Evolutionary conservation across 2,888 invertebrate species (phyloP).

Genomic region (Eudemis profundana): DNA sequence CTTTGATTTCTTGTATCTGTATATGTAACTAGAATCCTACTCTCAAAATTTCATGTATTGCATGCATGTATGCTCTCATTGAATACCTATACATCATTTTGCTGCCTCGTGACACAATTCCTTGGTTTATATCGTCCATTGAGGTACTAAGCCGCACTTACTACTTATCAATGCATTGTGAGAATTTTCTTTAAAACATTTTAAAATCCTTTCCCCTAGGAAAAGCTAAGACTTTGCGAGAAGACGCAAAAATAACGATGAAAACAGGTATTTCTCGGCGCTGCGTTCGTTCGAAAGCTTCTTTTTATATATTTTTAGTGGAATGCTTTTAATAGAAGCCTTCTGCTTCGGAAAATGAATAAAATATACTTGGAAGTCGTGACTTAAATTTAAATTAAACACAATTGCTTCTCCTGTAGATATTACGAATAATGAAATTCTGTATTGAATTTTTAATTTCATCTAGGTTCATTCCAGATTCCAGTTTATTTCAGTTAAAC

Average conservation of each 20-base stretch:
- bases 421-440: slow-evolving; percentile 8
- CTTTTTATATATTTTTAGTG: background rate
- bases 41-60: too few species aligned
- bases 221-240: slow-evolving; percentile 15
- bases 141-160: background rate
- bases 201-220: background rate
- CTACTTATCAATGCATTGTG: background rate
- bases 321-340: slow-evolving; percentile 10
- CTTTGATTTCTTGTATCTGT: too few species aligned
- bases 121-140: too few species aligned
- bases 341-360: slow-evolving; percentile 19
- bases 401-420: slow-evolving; percentile 13
- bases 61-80: too few species aligned
- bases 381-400: slow-evolving; percentile 13
- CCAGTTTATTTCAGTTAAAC: background rate
- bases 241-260: slow-evolving; percentile 13
- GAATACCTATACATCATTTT: too few species aligned
- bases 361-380: slow-evolving; percentile 16
- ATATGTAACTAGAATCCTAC: too few species aligned
- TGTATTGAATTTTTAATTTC: slow-evolving; percentile 4
- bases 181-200: slow-evolving; percentile 2
- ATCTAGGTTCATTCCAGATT: background rate
- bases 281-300: slow-evolving; percentile 2
- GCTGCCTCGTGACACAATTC: too few species aligned
- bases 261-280: slow-evolving; percentile 15